These are phyloP conservation scores for Pristionchus japonicus DNA, from an alignment of 2,888 invertebrate genomes.

Conservation along the genomic window DNA sequence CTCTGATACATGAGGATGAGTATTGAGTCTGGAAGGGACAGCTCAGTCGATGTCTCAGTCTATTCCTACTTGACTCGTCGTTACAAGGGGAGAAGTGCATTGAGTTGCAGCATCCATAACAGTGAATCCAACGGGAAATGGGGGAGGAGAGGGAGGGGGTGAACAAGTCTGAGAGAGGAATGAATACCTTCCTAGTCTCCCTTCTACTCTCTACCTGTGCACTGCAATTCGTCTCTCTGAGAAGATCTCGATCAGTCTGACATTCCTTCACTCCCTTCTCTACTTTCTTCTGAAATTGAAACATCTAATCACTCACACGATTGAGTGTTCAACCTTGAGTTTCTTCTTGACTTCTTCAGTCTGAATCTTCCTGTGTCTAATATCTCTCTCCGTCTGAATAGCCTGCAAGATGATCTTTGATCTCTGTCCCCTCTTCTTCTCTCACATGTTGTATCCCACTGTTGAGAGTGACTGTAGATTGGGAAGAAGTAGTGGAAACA, in stretches of 20 bases:
- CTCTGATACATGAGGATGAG: background rate
- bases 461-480: background rate
- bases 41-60: background rate
- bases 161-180: conserved; percentile 2
- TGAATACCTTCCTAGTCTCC: background rate
- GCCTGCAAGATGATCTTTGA: background rate
- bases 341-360: conserved; percentile 7
- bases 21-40: background rate
- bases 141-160: background rate
- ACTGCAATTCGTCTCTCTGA: conserved; percentile 1
- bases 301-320: background rate
- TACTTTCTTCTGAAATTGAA: conserved; percentile 14
- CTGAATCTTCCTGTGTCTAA: background rate
- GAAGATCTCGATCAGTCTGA: background rate
- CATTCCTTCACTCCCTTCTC: background rate
- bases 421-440: background rate
- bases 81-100: background rate
- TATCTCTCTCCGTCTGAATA: background rate
- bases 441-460: background rate
- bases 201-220: background rate
- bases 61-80: background rate
- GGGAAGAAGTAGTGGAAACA: background rate
- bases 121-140: background rate
- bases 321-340: background rate
- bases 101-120: background rate